phyloP scores from a whole-genome alignment of 1,140 invertebrate genomes.

The Patella vulgata region DNA sequence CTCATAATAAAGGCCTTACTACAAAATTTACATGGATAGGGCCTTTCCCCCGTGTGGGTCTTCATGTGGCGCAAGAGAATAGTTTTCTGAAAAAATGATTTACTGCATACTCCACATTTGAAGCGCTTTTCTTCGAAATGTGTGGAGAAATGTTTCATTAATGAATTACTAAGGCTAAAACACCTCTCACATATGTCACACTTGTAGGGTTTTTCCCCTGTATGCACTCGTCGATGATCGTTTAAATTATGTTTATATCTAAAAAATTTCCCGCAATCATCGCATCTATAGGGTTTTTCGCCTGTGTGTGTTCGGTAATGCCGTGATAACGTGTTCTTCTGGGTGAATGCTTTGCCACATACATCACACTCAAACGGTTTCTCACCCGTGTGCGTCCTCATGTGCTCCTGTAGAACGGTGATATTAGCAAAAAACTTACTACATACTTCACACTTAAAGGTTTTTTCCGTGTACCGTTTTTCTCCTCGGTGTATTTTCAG shows the following conservation, averaged over 20 bases:
- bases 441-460: conserved; percentile 18
- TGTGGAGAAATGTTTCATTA: conserved; percentile 15
- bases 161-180: conserved; percentile 13
- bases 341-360: conserved; percentile 18
- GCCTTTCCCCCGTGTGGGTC: conserved; percentile 95
- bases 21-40: conserved; percentile 90
- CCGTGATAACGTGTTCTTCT: conserved; percentile 19
- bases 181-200: conserved; percentile 38
- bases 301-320: conserved; percentile 50
- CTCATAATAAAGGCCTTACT: conserved; percentile 97
- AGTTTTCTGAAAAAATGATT: conserved; percentile 96
- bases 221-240: conserved; percentile 41
- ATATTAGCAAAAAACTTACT: conserved; percentile 15
- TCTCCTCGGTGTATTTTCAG: conserved; percentile 79
- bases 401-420: conserved; percentile 11
- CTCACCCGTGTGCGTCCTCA: conserved; percentile 11
- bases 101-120: conserved; percentile 82
- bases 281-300: conserved; percentile 49
- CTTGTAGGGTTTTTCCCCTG: conserved; percentile 45
- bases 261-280: conserved; percentile 51
- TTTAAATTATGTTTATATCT: conserved; percentile 16
- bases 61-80: conserved; percentile 98
- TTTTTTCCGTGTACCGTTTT: conserved; percentile 12
- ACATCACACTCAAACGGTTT: conserved; percentile 19
- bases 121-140: conserved; percentile 16